Percentiles rank a stretch among this genome's conserved stretches.
phyloP scores from a whole-genome alignment of 2,888 invertebrate genomes.

The Ommatoiulus sabulosus region DNA sequence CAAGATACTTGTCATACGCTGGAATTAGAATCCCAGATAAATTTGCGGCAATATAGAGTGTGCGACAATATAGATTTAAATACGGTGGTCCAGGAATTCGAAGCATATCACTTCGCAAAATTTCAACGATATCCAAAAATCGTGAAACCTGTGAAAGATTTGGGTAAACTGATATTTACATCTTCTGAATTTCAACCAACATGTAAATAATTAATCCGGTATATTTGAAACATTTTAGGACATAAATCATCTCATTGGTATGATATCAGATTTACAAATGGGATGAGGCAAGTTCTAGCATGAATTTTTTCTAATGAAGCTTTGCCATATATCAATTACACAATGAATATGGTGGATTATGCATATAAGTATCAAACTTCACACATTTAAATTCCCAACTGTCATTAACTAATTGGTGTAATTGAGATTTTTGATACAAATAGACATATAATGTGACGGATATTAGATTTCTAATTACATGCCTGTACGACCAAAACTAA shows the following conservation, averaged over 20 bases:
- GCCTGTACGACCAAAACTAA: no score
- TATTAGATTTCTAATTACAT: no score
- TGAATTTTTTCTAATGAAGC: neutral
- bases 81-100: slow-evolving; percentile 88
- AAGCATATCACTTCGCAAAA: slow-evolving; percentile 84
- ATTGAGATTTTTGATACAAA: no score
- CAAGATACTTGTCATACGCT: slow-evolving; percentile 76
- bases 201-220: neutral
- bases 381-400: no score
- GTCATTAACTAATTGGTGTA: no score
- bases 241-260: slow-evolving; percentile 55
- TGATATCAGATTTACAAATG: slow-evolving; percentile 50
- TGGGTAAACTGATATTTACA: slow-evolving; percentile 23
- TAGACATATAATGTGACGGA: no score
- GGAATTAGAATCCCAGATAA: slow-evolving; percentile 78
- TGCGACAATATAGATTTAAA: slow-evolving; percentile 94
- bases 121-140: slow-evolving; percentile 90
- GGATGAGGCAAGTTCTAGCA: slow-evolving; percentile 17
- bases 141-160: slow-evolving; percentile 69
- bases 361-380: no score
- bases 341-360: no score
- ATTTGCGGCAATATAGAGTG: slow-evolving; percentile 76
- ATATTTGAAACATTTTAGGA: slow-evolving; percentile 15
- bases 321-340: neutral
- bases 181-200: neutral